Evolutionary conservation across 2,797 vertebrate species (phyloP).

Genomic region (Atherinosoma microstoma): DNA sequence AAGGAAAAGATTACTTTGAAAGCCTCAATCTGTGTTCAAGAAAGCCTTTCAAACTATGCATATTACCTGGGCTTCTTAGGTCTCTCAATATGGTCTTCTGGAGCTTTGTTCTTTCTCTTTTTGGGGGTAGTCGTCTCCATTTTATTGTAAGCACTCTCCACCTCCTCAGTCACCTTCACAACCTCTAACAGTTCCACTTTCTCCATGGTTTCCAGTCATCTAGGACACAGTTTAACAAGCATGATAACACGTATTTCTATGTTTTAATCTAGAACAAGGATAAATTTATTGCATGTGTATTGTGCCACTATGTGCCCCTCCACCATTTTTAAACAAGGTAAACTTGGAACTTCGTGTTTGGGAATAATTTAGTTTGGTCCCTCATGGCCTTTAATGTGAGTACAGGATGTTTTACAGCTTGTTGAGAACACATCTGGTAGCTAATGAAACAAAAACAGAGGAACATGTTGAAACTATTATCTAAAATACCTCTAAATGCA

Average conservation of each 20-base stretch:
- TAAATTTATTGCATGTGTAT: not conserved
- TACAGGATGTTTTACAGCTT: not conserved
- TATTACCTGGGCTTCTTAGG: constrained; percentile 92
- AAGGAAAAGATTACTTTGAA: not conserved
- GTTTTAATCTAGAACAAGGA: not conserved
- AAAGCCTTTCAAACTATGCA: not conserved
- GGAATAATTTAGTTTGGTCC: not conserved
- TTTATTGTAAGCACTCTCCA: constrained; percentile 87
- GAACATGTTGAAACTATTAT: not conserved
- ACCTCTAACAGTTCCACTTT: constrained; percentile 89
- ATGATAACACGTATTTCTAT: not conserved
- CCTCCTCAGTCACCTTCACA: constrained; percentile 90
- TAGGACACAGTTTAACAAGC: not conserved
- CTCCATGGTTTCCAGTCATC: constrained; percentile 65
- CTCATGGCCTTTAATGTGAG: not conserved
- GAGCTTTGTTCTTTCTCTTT: constrained; percentile 89
- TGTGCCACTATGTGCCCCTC: not conserved
- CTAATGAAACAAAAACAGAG: not conserved
- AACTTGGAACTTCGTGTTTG: not conserved
- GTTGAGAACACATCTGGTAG: not conserved
- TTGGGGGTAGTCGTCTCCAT: constrained; percentile 87
- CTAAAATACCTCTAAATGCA: constrained; percentile 7
- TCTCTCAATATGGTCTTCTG: constrained; percentile 86
- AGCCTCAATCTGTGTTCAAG: not conserved
- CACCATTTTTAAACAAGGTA: no score